Base-by-base conservation (phyloP, 2,113 vertebrate genomes). In the Phyllostomus discolor region DNA sequence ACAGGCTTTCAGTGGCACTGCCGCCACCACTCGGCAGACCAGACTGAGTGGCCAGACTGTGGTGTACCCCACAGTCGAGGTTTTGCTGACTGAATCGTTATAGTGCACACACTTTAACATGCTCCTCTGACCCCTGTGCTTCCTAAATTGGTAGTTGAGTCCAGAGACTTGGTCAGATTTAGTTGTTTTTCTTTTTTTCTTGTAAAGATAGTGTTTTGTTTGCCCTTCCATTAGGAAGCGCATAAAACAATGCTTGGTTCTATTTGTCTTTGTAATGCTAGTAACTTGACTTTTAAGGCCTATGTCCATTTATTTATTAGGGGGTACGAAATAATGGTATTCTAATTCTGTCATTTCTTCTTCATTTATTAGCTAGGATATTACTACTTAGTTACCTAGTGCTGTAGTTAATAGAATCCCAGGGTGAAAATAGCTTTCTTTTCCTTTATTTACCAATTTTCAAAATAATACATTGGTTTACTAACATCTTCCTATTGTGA, bases 391-490 rank as follows among this genome's bases (percentile, higher is more conserved):
- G 38, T 52, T 73, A 81, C 52, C 22, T 72, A 43, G 17, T 91
- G 24, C 8, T 93, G 69, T 48, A 52, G 22, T 91, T 96, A 50
- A 50, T 72, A 52, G 43, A 80, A 69, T 95, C 11, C 48, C 3
- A 22, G 48, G 17, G 46, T 19, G 2, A 9, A 11, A 38, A 48
- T 64, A 48, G 4, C 7, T 50, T 54, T 7, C 38, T 80, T n/a
- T 69, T 46, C 66, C 16, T 38, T 79, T 57, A 62, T 83, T 79
- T 92, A 17, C 19, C 22, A 82, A 3, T 82, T 85, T 97, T 82
- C 73, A 96, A 93, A 95, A 48, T 83, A 90, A 48, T 73, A 70
- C 67, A 5, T 64, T 92, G 54, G 19, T 41, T 93, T 69, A 35
- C 10, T 72, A 33, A 15, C 24, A n/a, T 75, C 41, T 94, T 79